These are phyloP conservation scores for Cydia splendana DNA, from an alignment of 1,140 invertebrate species.

Conservation along the genomic window DNA sequence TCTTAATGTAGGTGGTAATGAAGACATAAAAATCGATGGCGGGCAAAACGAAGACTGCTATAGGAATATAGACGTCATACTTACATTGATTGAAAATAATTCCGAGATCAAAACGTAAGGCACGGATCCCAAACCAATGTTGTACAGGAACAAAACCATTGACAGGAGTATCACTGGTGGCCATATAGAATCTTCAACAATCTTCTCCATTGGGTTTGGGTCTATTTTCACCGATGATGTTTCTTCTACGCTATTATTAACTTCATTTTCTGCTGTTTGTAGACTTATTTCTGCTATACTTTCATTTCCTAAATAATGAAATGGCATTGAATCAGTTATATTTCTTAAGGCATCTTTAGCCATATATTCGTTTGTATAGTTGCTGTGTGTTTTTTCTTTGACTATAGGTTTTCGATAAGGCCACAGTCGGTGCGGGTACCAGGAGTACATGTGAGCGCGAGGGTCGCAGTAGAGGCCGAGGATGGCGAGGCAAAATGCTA, in stretches of 20 bases:
- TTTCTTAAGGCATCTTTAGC: constrained; percentile 9
- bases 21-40: too few relatives aligned
- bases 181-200: constrained; percentile 45
- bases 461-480: constrained; percentile 72
- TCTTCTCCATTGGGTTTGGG: constrained; percentile 18
- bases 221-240: not conserved
- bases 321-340: not conserved
- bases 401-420: constrained; percentile 49
- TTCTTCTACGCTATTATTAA: not conserved
- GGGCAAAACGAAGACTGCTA: constrained; percentile 7
- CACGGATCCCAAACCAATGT: constrained; percentile 72
- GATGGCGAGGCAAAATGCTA: constrained; percentile 64
- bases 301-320: not conserved
- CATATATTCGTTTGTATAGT: constrained; percentile 38
- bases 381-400: constrained; percentile 42
- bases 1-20: too few relatives aligned
- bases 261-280: not conserved
- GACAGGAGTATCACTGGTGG: constrained; percentile 62
- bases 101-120: constrained; percentile 72
- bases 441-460: constrained; percentile 58
- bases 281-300: not conserved
- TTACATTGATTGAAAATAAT: constrained; percentile 70
- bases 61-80: constrained; percentile 42
- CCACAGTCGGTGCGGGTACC: constrained; percentile 61
- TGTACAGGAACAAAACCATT: constrained; percentile 66